phyloP scores from a whole-genome alignment of 2,113 vertebrate species.

The Ochotona princeps region DNA sequence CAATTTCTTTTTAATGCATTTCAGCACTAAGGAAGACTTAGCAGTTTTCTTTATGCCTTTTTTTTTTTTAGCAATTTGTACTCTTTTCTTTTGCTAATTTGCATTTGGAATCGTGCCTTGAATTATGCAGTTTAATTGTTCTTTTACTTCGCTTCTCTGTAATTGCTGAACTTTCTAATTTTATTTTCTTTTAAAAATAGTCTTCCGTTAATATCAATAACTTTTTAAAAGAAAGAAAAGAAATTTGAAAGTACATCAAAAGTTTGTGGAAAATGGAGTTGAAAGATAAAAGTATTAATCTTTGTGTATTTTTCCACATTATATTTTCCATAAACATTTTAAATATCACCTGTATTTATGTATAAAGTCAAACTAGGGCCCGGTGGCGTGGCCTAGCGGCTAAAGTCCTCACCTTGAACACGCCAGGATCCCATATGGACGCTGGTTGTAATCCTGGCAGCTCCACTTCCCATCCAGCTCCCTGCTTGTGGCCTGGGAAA shows the following conservation, averaged over 20 bases:
- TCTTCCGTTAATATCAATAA: background rate
- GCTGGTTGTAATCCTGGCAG: too few relatives aligned
- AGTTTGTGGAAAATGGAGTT: too few relatives aligned
- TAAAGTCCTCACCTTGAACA: too few relatives aligned
- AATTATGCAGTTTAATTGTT: background rate
- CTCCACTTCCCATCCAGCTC: too few relatives aligned
- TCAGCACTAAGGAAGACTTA: background rate
- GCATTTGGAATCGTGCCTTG: slow-evolving; percentile 24
- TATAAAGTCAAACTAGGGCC: background rate
- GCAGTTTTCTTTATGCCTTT: slow-evolving; percentile 24
- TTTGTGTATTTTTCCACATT: too few relatives aligned
- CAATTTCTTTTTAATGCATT: background rate
- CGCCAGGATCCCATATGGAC: too few relatives aligned
- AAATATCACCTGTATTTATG: background rate
- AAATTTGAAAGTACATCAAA: too few relatives aligned
- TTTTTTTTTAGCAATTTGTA: background rate
- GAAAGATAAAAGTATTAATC: too few relatives aligned
- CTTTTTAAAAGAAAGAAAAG: background rate
- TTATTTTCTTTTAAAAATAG: slow-evolving; percentile 47
- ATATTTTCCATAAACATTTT: too few relatives aligned
- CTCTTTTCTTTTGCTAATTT: slow-evolving; percentile 8
- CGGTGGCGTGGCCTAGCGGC: too few relatives aligned
- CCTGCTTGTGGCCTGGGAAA: too few relatives aligned
- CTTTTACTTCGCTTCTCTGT: slow-evolving; percentile 41
- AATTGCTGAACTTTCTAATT: slow-evolving; percentile 59